Percentiles rank a stretch among this genome's conserved stretches.
Evolutionary conservation across 53 echinoderm and acorn worm species (phyloP).

Genomic region (Crossaster papposus): DNA sequence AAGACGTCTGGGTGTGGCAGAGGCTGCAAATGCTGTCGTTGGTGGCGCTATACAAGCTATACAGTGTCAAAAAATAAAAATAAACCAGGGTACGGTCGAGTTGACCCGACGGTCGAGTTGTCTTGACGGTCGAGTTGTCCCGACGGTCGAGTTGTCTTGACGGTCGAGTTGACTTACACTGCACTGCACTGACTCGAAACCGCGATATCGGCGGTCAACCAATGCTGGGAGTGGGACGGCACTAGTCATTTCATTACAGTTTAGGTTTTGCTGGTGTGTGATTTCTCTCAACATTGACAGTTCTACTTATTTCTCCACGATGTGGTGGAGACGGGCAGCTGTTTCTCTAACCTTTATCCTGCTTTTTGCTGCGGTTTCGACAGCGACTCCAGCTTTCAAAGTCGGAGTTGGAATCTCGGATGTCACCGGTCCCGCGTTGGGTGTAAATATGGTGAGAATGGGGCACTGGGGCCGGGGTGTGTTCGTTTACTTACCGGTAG

Average conservation of each 20-base stretch:
- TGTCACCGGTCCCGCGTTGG: conserved; percentile 90
- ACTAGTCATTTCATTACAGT: too few species aligned
- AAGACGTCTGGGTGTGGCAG: conserved; percentile 2
- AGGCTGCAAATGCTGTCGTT: background rate
- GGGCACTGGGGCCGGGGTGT: background rate
- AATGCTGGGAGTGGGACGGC: too few species aligned
- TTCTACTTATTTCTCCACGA: background rate
- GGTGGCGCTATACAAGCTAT: background rate
- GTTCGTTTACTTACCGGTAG: too few species aligned
- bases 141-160: too few species aligned
- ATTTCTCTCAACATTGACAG: background rate
- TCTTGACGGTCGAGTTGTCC: too few species aligned
- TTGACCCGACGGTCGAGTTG: too few species aligned
- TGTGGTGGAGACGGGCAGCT: background rate
- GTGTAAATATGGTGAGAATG: conserved; percentile 85
- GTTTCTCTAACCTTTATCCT: conserved; percentile 17
- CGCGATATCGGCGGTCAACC: too few species aligned
- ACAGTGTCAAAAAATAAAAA: background rate
- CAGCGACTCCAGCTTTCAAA: conserved; percentile 27
- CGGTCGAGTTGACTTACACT: too few species aligned
- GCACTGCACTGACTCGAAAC: too few species aligned
- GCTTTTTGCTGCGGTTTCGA: conserved; percentile 22
- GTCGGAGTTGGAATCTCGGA: conserved; percentile 88
- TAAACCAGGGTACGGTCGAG: too few species aligned
- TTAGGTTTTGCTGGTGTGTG: too few species aligned